Evolutionary conservation across 37 sponge, comb jelly and placozoan species (phyloP), one percentile per base, ranked within the genome.

Genomic region (Theonella swinhoei): DNA sequence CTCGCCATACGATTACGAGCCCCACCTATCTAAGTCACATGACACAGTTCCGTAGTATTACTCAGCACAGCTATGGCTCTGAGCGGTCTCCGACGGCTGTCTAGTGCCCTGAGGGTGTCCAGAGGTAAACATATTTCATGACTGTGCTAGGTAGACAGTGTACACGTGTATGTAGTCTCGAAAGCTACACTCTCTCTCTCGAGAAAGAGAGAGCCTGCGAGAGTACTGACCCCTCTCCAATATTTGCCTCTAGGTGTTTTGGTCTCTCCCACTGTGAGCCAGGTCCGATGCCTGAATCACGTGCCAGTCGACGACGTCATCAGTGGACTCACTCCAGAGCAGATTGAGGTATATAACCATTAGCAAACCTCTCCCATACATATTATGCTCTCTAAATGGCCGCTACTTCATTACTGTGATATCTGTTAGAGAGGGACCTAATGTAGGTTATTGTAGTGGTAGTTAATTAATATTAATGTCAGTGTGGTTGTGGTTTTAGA

Each of bases 231-330:
- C 14, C 14, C 54, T 14, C 54, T 14, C 14, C 11, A 47, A 47
- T 65, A 5, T 65, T 65, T 65, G 11, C 60, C 60, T 20, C 11
- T n/a, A 65, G 29, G 25, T 7, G 30, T 23, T 5, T 5, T 24
- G 66, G 30, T n/a, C 5, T 11, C 66, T 65, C 24, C 66, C 66
- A 26, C 24, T 7, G 5, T 58, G 74, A 42, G 3, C 54, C 54
- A 47, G 54, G 54, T 47, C 26, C 64, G 39, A 3, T 38, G 31
- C 1, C 79, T 68, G 28, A 71, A 38, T 64, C 33, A 69, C 64
- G 86, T 92, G 9, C 93, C 93, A 26, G 89, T 92, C 28, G 93
- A 92, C 61, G 93, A 92, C 75, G 37, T 79, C 11, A 64, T 92
- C 41, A 85, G 74, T 62, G 91, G 95, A 0, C 61, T 94, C 7